A percentile compares a stretch with the other conserved stretches of the same genome.
phyloP scores from a whole-genome alignment of 2,113 vertebrate genomes.

The Brachyhypopomus gauderio region DNA sequence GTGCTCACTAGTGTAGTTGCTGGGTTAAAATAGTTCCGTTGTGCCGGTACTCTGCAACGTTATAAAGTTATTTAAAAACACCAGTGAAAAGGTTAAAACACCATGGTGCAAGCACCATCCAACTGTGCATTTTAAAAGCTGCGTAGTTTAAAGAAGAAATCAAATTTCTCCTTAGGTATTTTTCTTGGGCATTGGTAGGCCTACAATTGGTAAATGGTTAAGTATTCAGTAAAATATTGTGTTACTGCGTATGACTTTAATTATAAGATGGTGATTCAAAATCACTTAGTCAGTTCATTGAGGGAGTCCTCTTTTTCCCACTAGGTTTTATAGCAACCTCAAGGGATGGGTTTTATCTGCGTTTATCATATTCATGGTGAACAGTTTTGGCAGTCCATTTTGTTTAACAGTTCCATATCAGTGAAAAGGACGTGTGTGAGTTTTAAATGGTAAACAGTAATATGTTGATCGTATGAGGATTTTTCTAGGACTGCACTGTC shows the following conservation, averaged over 20 bases:
- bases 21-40: neutral
- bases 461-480: neutral
- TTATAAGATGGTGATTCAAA: constrained; percentile 28
- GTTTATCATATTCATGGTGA: constrained; percentile 58
- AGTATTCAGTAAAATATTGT: neutral
- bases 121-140: neutral
- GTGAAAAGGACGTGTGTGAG: neutral
- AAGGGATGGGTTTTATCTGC: constrained; percentile 61
- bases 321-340: constrained; percentile 65
- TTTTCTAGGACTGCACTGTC: too few species aligned
- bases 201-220: neutral
- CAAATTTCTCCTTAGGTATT: neutral
- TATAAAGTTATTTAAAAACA: neutral
- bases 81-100: neutral
- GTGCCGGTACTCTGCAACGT: too few species aligned
- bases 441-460: neutral
- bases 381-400: constrained; percentile 53
- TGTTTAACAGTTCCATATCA: constrained; percentile 72
- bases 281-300: constrained; percentile 38
- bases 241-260: constrained; percentile 24
- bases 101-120: neutral
- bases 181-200: neutral
- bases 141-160: too few species aligned
- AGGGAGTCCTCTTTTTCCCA: constrained; percentile 61
- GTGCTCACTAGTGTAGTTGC: neutral